These are phyloP conservation scores for Gambusia affinis DNA, from an alignment of 2,113 vertebrate genomes.

Conservation along the genomic window DNA sequence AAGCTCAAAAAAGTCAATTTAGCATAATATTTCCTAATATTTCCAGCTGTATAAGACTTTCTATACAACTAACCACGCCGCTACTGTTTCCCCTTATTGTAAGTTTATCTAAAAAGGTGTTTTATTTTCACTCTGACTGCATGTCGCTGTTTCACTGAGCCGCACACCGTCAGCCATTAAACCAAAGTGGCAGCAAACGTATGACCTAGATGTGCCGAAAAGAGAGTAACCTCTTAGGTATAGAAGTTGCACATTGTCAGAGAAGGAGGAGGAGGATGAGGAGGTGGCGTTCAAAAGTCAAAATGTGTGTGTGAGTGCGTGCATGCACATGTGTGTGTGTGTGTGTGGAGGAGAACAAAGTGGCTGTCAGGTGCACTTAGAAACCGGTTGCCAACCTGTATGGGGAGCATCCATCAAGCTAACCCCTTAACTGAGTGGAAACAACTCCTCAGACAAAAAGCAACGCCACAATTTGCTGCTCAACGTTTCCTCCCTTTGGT, in stretches of 20 bases:
- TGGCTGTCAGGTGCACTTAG: conserved; percentile 65
- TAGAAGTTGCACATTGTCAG: conserved; percentile 33
- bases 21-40: neutral
- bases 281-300: neutral
- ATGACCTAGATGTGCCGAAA: conserved; percentile 51
- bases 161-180: conserved; percentile 52
- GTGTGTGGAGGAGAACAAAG: conserved; percentile 32
- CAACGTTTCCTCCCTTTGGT: neutral
- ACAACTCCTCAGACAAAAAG: conserved; percentile 36
- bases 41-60: neutral
- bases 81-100: neutral
- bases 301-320: neutral
- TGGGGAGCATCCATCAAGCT: conserved; percentile 58
- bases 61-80: neutral
- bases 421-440: conserved; percentile 43
- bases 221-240: conserved; percentile 35
- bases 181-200: conserved; percentile 27
- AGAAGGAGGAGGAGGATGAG: conserved; percentile 10
- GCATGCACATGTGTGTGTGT: neutral
- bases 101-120: neutral
- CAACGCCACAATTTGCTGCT: conserved; percentile 15
- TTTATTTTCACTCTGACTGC: conserved; percentile 4
- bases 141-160: neutral
- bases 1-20: neutral
- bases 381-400: conserved; percentile 39